Conservation (phyloP, 2,113 vertebrate genomes). For the Corydoras sp. region DNA sequence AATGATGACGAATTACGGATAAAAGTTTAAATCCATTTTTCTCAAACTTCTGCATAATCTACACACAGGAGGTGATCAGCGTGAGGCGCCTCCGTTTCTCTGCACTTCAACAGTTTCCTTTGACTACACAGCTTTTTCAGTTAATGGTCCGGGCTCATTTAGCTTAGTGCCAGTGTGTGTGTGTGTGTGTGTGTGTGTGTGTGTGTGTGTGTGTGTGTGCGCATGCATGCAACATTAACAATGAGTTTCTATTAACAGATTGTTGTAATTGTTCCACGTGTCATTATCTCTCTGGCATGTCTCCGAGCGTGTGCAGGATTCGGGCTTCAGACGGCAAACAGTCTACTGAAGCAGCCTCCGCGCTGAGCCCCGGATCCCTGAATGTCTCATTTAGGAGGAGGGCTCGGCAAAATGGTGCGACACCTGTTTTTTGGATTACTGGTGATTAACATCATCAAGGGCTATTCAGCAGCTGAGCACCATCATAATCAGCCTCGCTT, state of each 20-base stretch:
- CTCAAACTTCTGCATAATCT: too few relatives aligned
- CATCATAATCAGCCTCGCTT: conserved; percentile 71
- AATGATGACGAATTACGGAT: too few relatives aligned
- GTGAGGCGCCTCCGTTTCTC: too few relatives aligned
- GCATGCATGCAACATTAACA: conserved; percentile 8
- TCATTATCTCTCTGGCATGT: conserved; percentile 28
- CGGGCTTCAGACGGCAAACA: conserved; percentile 17
- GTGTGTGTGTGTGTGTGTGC: too few relatives aligned
- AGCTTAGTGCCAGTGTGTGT: too few relatives aligned
- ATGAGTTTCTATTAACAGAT: conserved; percentile 25
- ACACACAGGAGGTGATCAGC: too few relatives aligned
- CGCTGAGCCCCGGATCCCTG: conserved; percentile 18
- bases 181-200: too few relatives aligned
- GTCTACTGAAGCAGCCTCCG: conserved; percentile 26
- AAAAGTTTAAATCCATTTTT: too few relatives aligned
- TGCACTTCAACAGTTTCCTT: too few relatives aligned
- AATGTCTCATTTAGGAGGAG: conserved; percentile 59
- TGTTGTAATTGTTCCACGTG: conserved; percentile 17
- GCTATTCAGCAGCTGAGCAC: conserved; percentile 69
- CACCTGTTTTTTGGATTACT: conserved; percentile 71
- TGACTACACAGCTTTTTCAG: too few relatives aligned
- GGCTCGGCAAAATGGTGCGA: conserved; percentile 55
- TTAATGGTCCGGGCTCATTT: too few relatives aligned
- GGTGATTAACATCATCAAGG: conserved; percentile 74
- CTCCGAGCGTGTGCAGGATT: neutral